phyloP scores from a whole-genome alignment of 2,888 invertebrate genomes.

The Drosophila formosana region DNA sequence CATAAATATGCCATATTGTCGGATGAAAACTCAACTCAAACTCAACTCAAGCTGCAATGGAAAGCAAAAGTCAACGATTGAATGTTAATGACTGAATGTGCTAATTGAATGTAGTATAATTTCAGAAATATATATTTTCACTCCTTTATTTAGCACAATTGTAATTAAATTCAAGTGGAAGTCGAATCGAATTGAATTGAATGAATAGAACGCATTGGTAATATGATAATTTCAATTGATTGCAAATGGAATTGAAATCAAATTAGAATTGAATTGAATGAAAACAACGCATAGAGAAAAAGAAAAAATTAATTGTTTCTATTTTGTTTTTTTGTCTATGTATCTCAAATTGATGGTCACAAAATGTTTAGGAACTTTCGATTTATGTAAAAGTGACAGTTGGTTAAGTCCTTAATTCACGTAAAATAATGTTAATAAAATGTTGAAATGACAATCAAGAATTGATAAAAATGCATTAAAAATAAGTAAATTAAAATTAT shows the following conservation, averaged over 20 bases:
- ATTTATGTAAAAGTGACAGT: no score
- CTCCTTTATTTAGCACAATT: constrained; percentile 2
- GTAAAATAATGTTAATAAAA: no score
- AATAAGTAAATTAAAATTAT: no score
- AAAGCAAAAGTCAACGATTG: constrained; percentile 1
- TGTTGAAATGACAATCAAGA: no score
- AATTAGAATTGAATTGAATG: constrained; percentile 13
- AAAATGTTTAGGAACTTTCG: not conserved
- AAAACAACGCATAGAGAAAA: not conserved
- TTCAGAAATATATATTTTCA: constrained; percentile 5
- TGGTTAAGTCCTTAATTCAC: not conserved
- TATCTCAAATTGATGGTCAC: not conserved
- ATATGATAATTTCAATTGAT: constrained; percentile 16
- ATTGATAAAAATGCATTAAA: no score
- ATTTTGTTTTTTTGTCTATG: no score
- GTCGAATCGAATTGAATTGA: constrained; percentile 15
- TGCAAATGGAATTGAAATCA: constrained; percentile 10
- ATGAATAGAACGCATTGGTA: constrained; percentile 16
- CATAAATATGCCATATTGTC: not conserved
- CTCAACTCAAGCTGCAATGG: not conserved
- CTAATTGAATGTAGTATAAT: constrained; percentile 1
- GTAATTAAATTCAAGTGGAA: constrained; percentile 12
- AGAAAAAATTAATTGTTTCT: not conserved
- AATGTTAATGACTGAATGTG: constrained; percentile 1
- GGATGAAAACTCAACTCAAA: not conserved